phyloP scores from a whole-genome alignment of 2,113 vertebrate genomes.

The Siphamia tubifer region DNA sequence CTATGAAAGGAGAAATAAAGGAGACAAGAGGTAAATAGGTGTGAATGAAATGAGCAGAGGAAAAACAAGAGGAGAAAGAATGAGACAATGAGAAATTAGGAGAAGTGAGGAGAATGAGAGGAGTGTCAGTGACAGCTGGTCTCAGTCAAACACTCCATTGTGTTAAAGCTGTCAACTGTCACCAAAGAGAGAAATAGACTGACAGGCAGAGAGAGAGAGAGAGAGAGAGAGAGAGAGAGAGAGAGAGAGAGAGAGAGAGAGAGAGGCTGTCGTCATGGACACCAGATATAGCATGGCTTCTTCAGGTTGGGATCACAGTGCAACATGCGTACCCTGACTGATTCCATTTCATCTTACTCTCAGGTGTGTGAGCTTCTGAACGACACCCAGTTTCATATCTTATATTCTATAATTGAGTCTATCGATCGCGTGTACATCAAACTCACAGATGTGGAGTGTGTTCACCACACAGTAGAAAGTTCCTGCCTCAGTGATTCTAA shows the following conservation, averaged over 20 bases:
- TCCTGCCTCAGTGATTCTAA: conserved; percentile 2
- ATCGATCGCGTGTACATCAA: conserved; percentile 23
- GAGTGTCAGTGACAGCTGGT: conserved; percentile 40
- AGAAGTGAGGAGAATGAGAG: neutral
- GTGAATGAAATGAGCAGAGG: no score
- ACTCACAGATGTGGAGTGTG: neutral
- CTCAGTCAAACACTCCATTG: conserved; percentile 49
- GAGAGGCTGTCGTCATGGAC: conserved; percentile 62
- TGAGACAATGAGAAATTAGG: no score
- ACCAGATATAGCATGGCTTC: conserved; percentile 55
- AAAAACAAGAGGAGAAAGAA: neutral
- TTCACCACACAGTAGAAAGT: neutral
- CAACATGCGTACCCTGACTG: conserved; percentile 2
- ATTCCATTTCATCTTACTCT: neutral
- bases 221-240: conserved; percentile 31
- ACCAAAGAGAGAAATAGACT: conserved; percentile 30
- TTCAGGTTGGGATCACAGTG: conserved; percentile 13
- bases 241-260: neutral
- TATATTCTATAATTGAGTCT: neutral
- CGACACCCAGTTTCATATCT: conserved; percentile 18
- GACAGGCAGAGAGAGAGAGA: conserved; percentile 5
- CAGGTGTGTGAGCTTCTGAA: conserved; percentile 19
- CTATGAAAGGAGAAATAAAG: no score
- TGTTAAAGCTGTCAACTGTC: conserved; percentile 66
- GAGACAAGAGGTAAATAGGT: no score